Conservation (phyloP, 2,797 vertebrate species). For the Tokudaia tokunoshimensis region DNA sequence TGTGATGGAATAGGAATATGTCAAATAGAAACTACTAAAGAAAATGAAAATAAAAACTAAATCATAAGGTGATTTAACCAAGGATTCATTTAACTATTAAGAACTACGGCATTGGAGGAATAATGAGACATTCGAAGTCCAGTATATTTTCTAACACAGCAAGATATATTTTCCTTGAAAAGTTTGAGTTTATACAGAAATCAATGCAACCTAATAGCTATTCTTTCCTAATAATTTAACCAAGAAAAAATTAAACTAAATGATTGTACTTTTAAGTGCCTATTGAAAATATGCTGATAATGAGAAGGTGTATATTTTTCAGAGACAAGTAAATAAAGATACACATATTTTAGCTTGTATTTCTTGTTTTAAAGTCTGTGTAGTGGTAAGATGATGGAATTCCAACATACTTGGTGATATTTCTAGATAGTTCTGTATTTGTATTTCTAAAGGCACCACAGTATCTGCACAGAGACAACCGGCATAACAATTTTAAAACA, state of each 20-base stretch:
- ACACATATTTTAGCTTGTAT: conserved; percentile 34
- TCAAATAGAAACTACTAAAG: conserved; percentile 37
- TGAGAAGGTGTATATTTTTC: conserved; percentile 61
- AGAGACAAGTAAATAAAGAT: conserved; percentile 37
- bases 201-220: neutral
- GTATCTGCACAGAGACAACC: neutral
- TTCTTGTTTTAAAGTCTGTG: neutral
- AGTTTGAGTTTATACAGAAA: conserved; percentile 38
- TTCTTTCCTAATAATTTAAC: conserved; percentile 22
- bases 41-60: neutral
- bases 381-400: neutral
- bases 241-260: neutral
- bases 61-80: neutral
- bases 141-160: neutral
- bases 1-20: neutral
- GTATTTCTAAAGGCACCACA: conserved; percentile 60
- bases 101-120: neutral
- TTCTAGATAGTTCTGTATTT: conserved; percentile 63
- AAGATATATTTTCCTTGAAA: neutral
- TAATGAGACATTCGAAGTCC: neutral
- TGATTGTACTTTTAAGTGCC: neutral
- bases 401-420: conserved; percentile 56
- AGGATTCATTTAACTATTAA: conserved; percentile 28
- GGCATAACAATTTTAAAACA: conserved; percentile 65
- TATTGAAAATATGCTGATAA: neutral